Evolutionary conservation across 2,888 invertebrate species (phyloP), one percentile per base, ranked within the genome.

Genomic region (Chrysolina haemoptera): DNA sequence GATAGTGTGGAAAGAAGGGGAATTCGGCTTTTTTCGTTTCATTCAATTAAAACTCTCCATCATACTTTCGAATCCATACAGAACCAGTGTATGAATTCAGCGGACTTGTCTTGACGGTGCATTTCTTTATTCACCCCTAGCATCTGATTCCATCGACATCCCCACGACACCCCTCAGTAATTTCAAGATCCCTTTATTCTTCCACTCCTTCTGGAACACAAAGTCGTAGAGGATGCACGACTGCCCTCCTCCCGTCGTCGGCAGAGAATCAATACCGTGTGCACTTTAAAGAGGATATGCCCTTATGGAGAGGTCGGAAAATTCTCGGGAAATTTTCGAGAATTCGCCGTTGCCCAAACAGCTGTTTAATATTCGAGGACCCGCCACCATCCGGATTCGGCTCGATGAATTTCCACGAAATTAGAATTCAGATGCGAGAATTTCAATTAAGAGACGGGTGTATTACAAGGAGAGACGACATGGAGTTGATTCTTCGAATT

Each of bases 211-310:
- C 48, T 63, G 64, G 64, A 74, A 74, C 70, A 76, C 22, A 59
- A 74, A 78, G 78, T 81, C 73, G 76, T 64, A 79, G 82, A 81
- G 79, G 84, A 83, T 84, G 83, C 83, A 84, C 22, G 59, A 14
- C 35, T 35, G 59, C 27, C 27, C 27, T 59, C 59, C 35, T 35
- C 35, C 35, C 35, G 35, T 64, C 62, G 62, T 40, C 12, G 43
- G 27, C 48, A 5, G 72, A 67, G 66, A 86, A 86, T 86, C 86
- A 86, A 86, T 86, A 86, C 85, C 81, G 55, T n/a, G 80, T 84
- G 86, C 85, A 85, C 80, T 85, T 86, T 86, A 86, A 86, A 86
- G 86, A 84, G 81, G 86, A 74, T 74, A 53, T 74, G n/a, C 70
- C 67, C 74, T 71, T 71, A 40, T 35, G 16, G 41, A 18, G 41